Evolutionary conservation across 2,888 invertebrate genomes (phyloP), one percentile per base, ranked within the genome.

Genomic region (Pammene aurita): DNA sequence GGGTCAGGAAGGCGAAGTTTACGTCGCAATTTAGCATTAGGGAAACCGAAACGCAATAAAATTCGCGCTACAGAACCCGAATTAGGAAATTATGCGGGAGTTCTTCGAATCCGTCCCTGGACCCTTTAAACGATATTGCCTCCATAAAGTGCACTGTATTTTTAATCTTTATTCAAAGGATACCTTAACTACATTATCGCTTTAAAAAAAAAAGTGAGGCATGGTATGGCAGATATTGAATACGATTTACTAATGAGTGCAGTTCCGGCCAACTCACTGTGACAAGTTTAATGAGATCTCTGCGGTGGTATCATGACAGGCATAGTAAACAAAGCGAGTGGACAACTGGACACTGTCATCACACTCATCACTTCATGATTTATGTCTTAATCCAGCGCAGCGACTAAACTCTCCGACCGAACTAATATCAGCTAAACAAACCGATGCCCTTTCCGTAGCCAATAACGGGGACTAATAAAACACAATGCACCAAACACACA

Each of bases 1-100:
- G 90, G 92, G 92, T 92, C 92, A 92, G 92, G 90, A 91, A 91
- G 88, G 84, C 87, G 88, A 91, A 90, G 89, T 92, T 92, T 92
- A 90, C 86, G 87, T 80, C 82, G 84, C 85, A 84, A 84, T 87
- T 85, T 82, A 79, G 85, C 81, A 83, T 86, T 85, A 84, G 81
- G 88, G 86, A 85, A 89, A 86, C 86, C 87, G 84, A 89, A 87
- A 80, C 79, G 86, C 83, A 84, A 86, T 89, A 89, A 88, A 90
- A 88, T 81, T 84, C 80, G 80, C 76, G 79, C 82, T 79, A 80
- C 84, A 83, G 83, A 82, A 78, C 75, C 79, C 77, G 83, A 84
- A 87, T 88, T 88, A 84, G 84, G 84, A 86, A 89, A 89, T 89
- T 89, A 89, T 88, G 76, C 84, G 73, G 76, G 75, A 79, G 78